Percentiles rank a stretch among this genome's conserved stretches.
Evolutionary conservation across 64 coral and sea anemone species (phyloP).

Genomic region (Exaiptasia diaphana): DNA sequence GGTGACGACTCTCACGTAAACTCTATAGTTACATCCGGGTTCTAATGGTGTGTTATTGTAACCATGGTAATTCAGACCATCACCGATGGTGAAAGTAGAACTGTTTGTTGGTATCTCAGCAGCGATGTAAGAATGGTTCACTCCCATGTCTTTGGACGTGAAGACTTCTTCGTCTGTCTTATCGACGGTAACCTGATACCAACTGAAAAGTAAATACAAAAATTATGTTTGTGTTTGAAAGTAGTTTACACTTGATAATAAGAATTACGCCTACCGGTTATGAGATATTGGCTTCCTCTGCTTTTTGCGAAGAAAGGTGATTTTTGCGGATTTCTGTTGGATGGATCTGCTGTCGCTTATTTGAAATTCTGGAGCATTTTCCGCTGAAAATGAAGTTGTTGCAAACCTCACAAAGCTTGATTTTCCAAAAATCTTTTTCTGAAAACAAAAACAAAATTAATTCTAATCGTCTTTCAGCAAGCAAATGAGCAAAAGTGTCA

Average conservation of each 20-base stretch:
- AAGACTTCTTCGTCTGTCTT: not conserved
- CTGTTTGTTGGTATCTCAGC: not conserved
- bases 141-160: not conserved
- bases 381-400: not conserved
- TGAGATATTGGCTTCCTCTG: not conserved
- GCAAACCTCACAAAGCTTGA: too few species aligned
- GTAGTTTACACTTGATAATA: not conserved
- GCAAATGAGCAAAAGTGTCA: too few species aligned
- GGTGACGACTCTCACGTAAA: not conserved
- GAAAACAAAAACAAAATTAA: too few species aligned
- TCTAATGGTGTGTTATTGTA: not conserved
- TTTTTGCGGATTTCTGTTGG: too few species aligned
- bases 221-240: not conserved
- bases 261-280: not conserved
- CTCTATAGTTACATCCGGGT: not conserved
- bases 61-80: conserved; percentile 2
- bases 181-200: not conserved
- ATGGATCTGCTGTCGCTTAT: too few species aligned
- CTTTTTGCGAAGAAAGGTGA: too few species aligned
- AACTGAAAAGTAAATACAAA: not conserved
- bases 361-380: not conserved
- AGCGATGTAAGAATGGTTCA: not conserved
- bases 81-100: not conserved
- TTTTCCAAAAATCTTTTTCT: too few species aligned
- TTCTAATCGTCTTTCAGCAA: too few species aligned